Evolutionary conservation across 2,888 invertebrate genomes (phyloP), one percentile per base, ranked within the genome.

Genomic region (Pteria penguin): DNA sequence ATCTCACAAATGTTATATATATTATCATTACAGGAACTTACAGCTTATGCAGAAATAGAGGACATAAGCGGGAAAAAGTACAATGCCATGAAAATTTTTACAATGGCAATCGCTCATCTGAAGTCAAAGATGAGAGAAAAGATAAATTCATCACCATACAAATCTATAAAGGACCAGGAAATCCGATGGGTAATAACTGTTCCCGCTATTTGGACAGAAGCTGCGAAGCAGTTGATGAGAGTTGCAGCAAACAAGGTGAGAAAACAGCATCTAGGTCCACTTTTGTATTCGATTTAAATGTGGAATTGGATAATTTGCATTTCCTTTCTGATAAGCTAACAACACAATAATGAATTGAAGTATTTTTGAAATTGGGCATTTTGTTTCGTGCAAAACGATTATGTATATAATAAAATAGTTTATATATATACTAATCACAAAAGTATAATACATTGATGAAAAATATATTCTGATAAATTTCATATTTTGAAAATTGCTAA

Each of bases 11-110:
- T 45, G 8, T n/a, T n/a, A n/a, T n/a, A n/a, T n/a, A n/a, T n/a
- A n/a, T n/a, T n/a, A n/a, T n/a, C 11, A 11, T 61, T 61, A 5
- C 45, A 82, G 82, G 76, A 76, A 36, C 66, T 82, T 4, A 72
- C 70, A 11, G 63, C 78, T 26, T 80, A 81, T 14, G 80, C 75
- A 36, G 24, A 75, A 55, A 52, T 83, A 8, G 77, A 73, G 52
- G 83, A 80, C 62, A 75, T 76, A 5, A 33, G 57, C 31, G 78
- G 80, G 4, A 81, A 80, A 61, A 71, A 68, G 26, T 77, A 79
- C 76, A 72, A 68, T 45, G 81, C 81, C 1, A 66, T 81, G 52
- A 18, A 67, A 1, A 62, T 81, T 4, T 81, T 81, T 52, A 69
- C 67, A 3, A 77, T 71, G 45, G 79, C 81, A 5, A 81, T 81